These are phyloP conservation scores for Antechinus flavipes DNA, from an alignment of 2,113 vertebrate species.

Conservation along the genomic window DNA sequence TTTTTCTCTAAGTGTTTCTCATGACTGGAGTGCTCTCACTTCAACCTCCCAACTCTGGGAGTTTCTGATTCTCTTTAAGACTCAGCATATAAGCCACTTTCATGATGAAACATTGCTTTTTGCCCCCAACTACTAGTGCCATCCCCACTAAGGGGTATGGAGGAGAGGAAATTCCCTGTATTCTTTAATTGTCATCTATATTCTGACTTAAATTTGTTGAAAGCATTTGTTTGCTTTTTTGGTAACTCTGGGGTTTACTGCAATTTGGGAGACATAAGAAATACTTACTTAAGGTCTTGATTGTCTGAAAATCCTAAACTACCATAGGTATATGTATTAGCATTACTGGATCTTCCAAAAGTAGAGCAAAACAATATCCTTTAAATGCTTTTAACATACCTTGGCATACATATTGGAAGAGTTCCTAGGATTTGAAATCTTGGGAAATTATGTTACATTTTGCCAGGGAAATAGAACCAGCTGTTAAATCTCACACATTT, in stretches of 20 bases:
- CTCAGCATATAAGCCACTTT: not conserved
- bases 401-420: not conserved
- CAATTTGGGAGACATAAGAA: not conserved
- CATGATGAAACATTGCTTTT: not conserved
- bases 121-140: not conserved
- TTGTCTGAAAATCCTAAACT: not conserved
- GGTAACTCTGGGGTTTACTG: not conserved
- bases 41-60: not conserved
- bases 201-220: not conserved
- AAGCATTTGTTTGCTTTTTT: not conserved
- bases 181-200: not conserved
- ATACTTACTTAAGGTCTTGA: not conserved
- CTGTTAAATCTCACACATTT: not conserved
- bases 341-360: not conserved
- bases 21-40: not conserved
- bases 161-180: not conserved
- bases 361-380: not conserved
- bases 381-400: not conserved
- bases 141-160: not conserved
- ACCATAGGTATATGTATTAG: not conserved
- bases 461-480: not conserved
- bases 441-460: not conserved
- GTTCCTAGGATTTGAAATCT: not conserved
- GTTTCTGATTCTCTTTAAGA: not conserved
- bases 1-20: not conserved